phyloP scores from a whole-genome alignment of 2,888 invertebrate genomes.

The Clivina fossor region DNA sequence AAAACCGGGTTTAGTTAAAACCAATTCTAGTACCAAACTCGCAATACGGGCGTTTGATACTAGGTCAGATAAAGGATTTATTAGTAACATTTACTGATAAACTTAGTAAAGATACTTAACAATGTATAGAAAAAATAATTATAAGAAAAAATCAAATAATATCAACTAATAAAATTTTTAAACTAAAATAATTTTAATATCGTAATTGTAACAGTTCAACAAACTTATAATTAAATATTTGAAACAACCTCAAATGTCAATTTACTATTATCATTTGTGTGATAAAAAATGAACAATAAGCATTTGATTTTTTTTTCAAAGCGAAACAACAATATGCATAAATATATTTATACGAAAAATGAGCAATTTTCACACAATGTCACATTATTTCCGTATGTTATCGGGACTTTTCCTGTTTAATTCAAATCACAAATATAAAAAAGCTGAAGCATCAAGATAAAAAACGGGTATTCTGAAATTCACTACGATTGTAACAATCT shows the following conservation, averaged over 20 bases:
- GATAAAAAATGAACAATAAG: slow-evolving; percentile 20
- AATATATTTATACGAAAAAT: slow-evolving; percentile 29
- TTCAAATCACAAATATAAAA: slow-evolving; percentile 24
- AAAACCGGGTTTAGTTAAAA: too few species aligned
- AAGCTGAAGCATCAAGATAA: background rate
- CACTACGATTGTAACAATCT: slow-evolving; percentile 16
- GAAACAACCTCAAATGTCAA: background rate
- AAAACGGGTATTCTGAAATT: slow-evolving; percentile 6
- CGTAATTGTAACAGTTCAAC: background rate
- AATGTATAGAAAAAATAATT: background rate
- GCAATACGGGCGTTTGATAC: too few species aligned
- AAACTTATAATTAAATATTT: background rate
- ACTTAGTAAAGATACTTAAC: too few species aligned
- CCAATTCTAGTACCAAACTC: too few species aligned
- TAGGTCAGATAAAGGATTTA: too few species aligned
- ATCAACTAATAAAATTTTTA: background rate
- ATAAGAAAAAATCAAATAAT: background rate
- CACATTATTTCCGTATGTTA: slow-evolving; percentile 17
- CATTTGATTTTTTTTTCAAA: slow-evolving; percentile 22
- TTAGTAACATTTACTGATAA: too few species aligned
- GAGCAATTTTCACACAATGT: slow-evolving; percentile 28
- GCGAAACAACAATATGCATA: slow-evolving; percentile 24
- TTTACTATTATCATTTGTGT: slow-evolving; percentile 3
- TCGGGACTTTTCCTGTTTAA: slow-evolving; percentile 22
- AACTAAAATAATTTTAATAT: background rate